phyloP scores from a whole-genome alignment of 1,140 invertebrate genomes.

The Ylistrum balloti region DNA sequence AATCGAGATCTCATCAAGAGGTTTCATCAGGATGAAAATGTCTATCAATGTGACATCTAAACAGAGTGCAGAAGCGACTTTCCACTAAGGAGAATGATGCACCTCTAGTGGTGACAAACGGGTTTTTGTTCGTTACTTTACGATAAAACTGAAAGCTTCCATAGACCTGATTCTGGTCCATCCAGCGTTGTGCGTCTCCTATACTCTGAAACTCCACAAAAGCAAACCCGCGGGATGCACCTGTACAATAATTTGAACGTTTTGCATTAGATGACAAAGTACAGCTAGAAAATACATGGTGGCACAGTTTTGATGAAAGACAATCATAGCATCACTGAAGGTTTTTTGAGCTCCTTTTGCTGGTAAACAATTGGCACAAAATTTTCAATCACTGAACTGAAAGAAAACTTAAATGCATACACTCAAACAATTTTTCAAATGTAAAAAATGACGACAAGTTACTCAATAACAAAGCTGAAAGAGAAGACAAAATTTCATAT shows the following conservation, averaged over 20 bases:
- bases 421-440: no score
- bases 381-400: background rate
- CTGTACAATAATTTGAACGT: slow-evolving; percentile 77
- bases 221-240: slow-evolving; percentile 86
- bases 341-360: background rate
- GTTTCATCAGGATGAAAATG: background rate
- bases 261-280: slow-evolving; percentile 64
- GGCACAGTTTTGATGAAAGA: background rate
- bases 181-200: slow-evolving; percentile 94
- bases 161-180: slow-evolving; percentile 95
- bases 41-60: background rate
- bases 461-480: background rate
- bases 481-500: background rate
- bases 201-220: slow-evolving; percentile 97
- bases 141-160: slow-evolving; percentile 52
- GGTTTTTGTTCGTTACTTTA: slow-evolving; percentile 26
- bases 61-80: background rate
- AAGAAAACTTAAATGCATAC: background rate
- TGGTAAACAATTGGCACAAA: no score
- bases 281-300: background rate
- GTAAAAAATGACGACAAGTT: background rate
- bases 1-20: background rate
- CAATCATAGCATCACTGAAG: slow-evolving; percentile 15
- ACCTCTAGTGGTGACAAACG: slow-evolving; percentile 11
- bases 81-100: slow-evolving; percentile 1